Evolutionary conservation across 2,113 vertebrate genomes (phyloP).

Genomic region (Callocephalon fimbriatum): DNA sequence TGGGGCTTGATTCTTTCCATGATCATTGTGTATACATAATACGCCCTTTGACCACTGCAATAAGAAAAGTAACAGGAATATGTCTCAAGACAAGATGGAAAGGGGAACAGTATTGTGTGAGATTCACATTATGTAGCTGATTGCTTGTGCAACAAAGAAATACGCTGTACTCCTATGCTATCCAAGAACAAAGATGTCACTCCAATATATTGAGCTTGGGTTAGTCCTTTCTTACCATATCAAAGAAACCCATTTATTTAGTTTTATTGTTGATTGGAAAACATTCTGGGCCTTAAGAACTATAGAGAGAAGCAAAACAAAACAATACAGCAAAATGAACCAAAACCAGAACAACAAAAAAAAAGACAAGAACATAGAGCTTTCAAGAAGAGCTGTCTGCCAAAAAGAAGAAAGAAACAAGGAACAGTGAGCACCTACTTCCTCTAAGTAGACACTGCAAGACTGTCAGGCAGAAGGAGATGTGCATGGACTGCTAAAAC

Average conservation of each 20-base stretch:
- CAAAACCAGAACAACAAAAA: background rate
- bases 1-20: background rate
- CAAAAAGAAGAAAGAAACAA: background rate
- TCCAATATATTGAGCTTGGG: background rate
- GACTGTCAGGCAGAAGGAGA: background rate
- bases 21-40: background rate
- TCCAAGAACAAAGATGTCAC: background rate
- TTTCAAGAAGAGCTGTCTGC: background rate
- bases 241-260: background rate
- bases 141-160: background rate
- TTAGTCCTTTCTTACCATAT: background rate
- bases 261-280: background rate
- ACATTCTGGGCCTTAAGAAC: background rate
- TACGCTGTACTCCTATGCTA: rapidly evolving
- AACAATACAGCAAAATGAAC: background rate
- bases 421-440: background rate
- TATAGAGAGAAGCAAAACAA: background rate
- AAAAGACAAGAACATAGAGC: background rate
- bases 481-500: background rate
- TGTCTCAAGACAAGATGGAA: background rate
- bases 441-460: background rate
- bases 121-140: background rate
- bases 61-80: background rate
- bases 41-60: background rate
- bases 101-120: background rate